Evolutionary conservation across 2,888 invertebrate species (phyloP).

Genomic region (Clistopyga incitator): DNA sequence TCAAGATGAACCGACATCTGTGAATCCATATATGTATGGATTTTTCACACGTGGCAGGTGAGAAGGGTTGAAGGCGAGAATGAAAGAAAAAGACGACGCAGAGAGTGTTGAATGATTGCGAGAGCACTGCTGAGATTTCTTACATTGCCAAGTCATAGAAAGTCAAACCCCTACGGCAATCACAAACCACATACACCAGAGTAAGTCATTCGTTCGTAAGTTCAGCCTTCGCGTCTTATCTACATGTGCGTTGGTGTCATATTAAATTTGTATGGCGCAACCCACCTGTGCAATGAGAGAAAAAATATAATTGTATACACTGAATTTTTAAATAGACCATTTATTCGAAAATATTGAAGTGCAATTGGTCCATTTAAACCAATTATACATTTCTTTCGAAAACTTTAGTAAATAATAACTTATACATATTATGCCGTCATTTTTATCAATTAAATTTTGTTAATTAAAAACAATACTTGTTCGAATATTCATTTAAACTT

Average conservation of each 20-base stretch:
- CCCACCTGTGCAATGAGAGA: neutral
- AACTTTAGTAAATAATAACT: no score
- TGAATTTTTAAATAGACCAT: no score
- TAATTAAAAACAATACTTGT: no score
- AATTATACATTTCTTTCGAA: no score
- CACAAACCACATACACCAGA: neutral
- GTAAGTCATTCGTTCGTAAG: neutral
- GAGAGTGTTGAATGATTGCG: constrained; percentile 31
- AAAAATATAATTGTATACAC: no score
- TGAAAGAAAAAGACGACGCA: constrained; percentile 1
- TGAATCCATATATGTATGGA: constrained; percentile 39
- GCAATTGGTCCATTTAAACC: no score
- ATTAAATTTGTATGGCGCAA: neutral
- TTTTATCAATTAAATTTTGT: no score
- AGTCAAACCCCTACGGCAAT: constrained; percentile 17
- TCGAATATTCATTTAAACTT: no score
- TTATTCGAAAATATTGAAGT: no score
- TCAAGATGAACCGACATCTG: neutral
- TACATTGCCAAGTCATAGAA: constrained; percentile 41
- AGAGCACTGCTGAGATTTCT: constrained; percentile 24
- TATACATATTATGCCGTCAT: no score
- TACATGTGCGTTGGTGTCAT: neutral
- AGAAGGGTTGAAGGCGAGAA: neutral
- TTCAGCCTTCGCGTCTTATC: neutral
- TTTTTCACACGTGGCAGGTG: constrained; percentile 6